phyloP scores from a whole-genome alignment of 2,888 invertebrate species.

The Myopa tessellatipennis region DNA sequence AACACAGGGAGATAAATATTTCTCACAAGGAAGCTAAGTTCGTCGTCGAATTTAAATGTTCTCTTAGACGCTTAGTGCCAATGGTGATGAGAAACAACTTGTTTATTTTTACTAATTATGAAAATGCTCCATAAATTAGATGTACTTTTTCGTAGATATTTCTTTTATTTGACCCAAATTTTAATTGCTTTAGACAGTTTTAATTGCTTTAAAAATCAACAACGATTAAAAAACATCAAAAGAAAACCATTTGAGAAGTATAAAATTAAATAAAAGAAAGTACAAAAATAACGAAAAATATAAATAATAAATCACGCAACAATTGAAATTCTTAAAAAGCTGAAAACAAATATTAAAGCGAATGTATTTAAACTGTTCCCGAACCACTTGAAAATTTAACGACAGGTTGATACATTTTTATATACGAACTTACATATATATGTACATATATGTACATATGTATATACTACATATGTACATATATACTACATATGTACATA shows the following conservation, averaged over 20 bases:
- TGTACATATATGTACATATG: neutral
- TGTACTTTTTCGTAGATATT: neutral
- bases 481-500: too few relatives aligned
- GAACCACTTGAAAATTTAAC: neutral
- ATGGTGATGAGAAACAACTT: constrained; percentile 45
- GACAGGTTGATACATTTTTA: neutral
- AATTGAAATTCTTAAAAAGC: constrained; percentile 2
- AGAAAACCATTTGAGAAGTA: neutral
- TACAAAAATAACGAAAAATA: too few relatives aligned
- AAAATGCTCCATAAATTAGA: neutral
- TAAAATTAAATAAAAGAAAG: neutral
- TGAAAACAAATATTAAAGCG: too few relatives aligned
- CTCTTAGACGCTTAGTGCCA: constrained; percentile 49
- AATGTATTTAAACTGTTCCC: neutral
- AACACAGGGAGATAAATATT: constrained; percentile 39
- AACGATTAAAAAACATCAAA: constrained; percentile 9
- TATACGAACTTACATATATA: neutral
- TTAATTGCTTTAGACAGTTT: neutral
- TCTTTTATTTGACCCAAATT: neutral
- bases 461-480: too few relatives aligned
- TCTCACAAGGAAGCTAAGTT: constrained; percentile 51
- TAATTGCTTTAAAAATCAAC: too few relatives aligned
- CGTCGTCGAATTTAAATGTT: constrained; percentile 37
- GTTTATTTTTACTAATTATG: too few relatives aligned
- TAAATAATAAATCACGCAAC: constrained; percentile 16